Conservation (phyloP, 2,797 vertebrate species). For the Hirundo rustica region DNA sequence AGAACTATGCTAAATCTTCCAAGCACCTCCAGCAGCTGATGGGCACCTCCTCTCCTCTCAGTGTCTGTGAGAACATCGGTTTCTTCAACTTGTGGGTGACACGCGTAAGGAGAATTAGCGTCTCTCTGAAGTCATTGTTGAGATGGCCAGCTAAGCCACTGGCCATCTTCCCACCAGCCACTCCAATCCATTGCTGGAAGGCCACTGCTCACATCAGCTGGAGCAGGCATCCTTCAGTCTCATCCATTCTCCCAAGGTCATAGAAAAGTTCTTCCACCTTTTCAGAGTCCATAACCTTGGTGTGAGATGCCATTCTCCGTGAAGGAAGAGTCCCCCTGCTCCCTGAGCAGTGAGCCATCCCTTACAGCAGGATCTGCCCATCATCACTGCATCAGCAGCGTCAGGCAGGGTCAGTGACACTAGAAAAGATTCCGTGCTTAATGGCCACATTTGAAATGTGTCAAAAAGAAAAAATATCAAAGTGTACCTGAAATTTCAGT, state of each 20-base stretch:
- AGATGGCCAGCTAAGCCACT: not conserved
- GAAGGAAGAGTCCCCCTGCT: not conserved
- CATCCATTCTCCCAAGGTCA: not conserved
- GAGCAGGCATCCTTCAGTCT: not conserved
- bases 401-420: not conserved
- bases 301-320: not conserved
- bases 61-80: fast-evolving
- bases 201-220: not conserved
- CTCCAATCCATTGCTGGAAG: not conserved
- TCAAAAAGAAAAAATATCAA: not conserved
- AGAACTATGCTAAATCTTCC: not conserved
- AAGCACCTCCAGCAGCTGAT: not conserved
- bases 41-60: not conserved
- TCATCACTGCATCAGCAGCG: not conserved
- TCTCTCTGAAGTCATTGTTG: not conserved
- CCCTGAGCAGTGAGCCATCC: not conserved
- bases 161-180: not conserved
- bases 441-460: not conserved
- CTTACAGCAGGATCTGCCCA: not conserved
- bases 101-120: fast-evolving
- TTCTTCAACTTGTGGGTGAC: not conserved
- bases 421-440: not conserved
- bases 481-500: not conserved
- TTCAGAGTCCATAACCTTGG: not conserved
- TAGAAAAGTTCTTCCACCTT: not conserved